Percentiles rank a stretch among this genome's conserved stretches.
Evolutionary conservation across 2,113 vertebrate genomes (phyloP).

Genomic region (Heterotis niloticus): DNA sequence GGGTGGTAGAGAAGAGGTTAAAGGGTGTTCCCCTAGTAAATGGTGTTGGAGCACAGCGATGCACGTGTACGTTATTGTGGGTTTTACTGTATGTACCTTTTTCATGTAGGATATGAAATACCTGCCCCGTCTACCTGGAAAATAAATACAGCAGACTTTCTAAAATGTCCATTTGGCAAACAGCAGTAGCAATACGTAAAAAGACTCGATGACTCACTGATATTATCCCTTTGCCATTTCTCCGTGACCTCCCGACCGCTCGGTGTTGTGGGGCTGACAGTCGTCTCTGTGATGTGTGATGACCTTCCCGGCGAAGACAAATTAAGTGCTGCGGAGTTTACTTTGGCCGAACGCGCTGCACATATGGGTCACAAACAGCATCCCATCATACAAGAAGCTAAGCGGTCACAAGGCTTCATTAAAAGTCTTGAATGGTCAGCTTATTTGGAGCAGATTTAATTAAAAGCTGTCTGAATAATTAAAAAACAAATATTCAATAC

Average conservation of each 20-base stretch:
- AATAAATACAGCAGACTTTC: too few relatives aligned
- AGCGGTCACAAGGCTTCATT: not conserved
- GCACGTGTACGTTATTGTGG: too few relatives aligned
- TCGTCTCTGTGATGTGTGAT: not conserved
- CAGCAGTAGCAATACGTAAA: too few relatives aligned
- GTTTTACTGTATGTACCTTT: too few relatives aligned
- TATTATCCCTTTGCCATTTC: not conserved
- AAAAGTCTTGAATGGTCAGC: not conserved
- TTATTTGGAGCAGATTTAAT: not conserved
- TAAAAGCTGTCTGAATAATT: conserved; percentile 20
- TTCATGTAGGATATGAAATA: too few relatives aligned
- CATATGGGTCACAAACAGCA: not conserved
- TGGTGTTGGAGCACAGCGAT: too few relatives aligned
- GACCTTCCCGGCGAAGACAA: not conserved
- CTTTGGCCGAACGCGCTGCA: not conserved
- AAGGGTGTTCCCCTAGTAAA: too few relatives aligned
- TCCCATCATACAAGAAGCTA: not conserved
- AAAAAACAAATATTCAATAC: conserved; percentile 11
- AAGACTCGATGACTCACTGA: too few relatives aligned
- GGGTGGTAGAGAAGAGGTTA: too few relatives aligned
- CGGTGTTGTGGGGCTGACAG: not conserved
- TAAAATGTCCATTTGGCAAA: too few relatives aligned
- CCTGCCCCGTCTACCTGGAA: too few relatives aligned
- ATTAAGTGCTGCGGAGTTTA: conserved; percentile 11
- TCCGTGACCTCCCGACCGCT: not conserved